These are phyloP conservation scores for Phyllostomus hastatus DNA, from an alignment of 2,113 vertebrate species.

Conservation along the genomic window DNA sequence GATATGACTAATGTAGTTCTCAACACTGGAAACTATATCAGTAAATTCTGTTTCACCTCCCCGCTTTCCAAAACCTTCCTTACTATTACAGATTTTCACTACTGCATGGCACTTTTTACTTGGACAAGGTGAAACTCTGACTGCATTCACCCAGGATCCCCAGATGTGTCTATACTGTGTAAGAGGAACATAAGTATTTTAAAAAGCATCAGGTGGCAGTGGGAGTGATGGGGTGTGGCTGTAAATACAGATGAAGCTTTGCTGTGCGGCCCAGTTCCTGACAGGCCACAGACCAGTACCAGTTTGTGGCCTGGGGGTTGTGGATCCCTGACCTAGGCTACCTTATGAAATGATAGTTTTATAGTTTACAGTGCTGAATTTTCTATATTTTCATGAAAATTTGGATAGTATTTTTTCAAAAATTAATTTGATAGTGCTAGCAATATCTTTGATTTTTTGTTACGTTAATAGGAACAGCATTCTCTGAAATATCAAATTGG, in stretches of 20 bases:
- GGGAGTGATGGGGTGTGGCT: no score
- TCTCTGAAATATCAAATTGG: neutral
- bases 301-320: no score
- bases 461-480: neutral
- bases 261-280: no score
- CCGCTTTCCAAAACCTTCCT: neutral
- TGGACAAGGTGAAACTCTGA: neutral
- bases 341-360: neutral
- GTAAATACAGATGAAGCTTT: no score
- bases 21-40: neutral
- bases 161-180: neutral
- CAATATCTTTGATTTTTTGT: neutral
- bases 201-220: neutral
- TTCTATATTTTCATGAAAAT: neutral
- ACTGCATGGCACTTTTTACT: neutral
- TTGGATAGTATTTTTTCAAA: neutral
- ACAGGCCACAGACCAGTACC: no score
- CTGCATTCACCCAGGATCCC: neutral
- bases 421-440: conserved; percentile 11
- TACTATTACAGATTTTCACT: neutral
- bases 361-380: neutral
- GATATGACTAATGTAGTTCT: neutral
- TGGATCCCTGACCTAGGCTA: neutral
- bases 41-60: neutral
- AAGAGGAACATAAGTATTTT: neutral